A percentile compares a stretch with the other conserved stretches of the same genome.
These are phyloP conservation scores for Acanthaster planci DNA, from an alignment of 35 echinoderm and acorn worm species.

Conservation along the genomic window DNA sequence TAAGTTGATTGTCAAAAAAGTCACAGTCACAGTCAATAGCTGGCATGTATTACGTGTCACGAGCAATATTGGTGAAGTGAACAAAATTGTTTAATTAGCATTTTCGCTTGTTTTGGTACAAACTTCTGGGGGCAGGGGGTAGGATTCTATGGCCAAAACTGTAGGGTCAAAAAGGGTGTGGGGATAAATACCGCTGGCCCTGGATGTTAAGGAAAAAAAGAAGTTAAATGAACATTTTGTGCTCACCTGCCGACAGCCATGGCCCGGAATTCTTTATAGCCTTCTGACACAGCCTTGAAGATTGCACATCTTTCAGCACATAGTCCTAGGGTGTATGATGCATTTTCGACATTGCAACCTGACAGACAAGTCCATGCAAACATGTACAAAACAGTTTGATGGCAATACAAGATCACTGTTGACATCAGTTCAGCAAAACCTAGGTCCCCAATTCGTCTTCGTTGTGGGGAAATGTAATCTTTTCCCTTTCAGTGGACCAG, in stretches of 20 bases:
- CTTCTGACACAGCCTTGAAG: conserved; percentile 89
- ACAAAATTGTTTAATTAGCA: neutral
- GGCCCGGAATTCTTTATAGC: conserved; percentile 68
- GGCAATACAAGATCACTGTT: no score
- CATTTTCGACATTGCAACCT: conserved; percentile 99
- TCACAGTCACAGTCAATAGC: no score
- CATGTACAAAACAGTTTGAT: no score
- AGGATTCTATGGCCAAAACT: neutral
- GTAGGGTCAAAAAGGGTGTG: neutral
- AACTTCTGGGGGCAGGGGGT: neutral
- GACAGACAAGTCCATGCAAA: neutral
- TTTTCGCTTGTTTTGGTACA: neutral
- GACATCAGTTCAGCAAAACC: no score
- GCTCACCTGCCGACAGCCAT: conserved; percentile 79
- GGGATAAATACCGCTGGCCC: neutral
- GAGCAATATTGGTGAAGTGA: neutral
- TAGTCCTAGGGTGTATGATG: conserved; percentile 66
- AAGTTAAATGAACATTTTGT: neutral
- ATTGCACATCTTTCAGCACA: conserved; percentile 96
- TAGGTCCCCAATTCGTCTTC: no score
- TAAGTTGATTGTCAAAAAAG: no score
- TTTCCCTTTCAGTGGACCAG: no score
- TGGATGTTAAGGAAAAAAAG: neutral
- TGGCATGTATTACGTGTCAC: no score
- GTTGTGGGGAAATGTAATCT: no score